Percentiles rank a stretch among this genome's conserved stretches.
Conservation (phyloP, 2,113 vertebrate species). For the Lophius piscatorius region DNA sequence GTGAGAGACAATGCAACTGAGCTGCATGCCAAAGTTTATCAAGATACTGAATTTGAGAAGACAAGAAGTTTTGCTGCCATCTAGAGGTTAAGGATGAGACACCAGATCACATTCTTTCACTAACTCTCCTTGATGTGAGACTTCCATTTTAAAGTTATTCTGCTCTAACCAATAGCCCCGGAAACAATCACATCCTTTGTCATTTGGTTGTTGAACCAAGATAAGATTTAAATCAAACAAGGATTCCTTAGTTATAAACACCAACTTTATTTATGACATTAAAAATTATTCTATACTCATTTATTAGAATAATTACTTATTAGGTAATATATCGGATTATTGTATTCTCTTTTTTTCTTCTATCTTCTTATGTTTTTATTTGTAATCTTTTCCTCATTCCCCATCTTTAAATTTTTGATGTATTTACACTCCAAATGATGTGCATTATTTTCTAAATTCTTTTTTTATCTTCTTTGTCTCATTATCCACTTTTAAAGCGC, state of each 20-base stretch:
- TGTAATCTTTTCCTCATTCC: no score
- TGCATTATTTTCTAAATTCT: no score
- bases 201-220: constrained; percentile 1
- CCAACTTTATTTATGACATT: no score
- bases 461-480: no score
- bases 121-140: background rate
- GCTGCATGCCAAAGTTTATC: constrained; percentile 14
- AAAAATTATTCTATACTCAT: no score
- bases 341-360: no score
- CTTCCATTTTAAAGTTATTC: background rate
- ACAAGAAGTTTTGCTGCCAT: constrained; percentile 61
- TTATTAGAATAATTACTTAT: no score
- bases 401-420: no score
- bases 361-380: no score
- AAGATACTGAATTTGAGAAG: constrained; percentile 20
- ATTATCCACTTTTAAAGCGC: no score
- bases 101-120: background rate
- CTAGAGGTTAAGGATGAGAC: constrained; percentile 49
- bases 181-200: constrained; percentile 6
- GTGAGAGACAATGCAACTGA: constrained; percentile 15
- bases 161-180: background rate
- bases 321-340: no score
- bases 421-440: no score
- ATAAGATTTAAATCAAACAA: background rate
- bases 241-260: background rate